Conservation (phyloP, 1,140 invertebrate genomes). For the Diachasma alloeum region DNA sequence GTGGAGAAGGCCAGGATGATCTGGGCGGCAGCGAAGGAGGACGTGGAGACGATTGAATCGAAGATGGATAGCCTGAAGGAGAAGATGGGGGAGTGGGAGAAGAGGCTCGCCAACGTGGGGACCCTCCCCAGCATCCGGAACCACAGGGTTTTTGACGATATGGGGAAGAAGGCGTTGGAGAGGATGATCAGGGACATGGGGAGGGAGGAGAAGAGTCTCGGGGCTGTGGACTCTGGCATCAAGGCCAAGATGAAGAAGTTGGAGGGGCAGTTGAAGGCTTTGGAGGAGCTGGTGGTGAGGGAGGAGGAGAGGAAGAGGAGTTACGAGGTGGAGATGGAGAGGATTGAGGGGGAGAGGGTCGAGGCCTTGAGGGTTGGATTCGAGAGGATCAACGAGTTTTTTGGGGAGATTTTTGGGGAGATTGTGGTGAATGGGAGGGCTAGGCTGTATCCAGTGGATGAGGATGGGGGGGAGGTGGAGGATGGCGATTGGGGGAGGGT, state of each 20-base stretch:
- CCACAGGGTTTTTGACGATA: background rate
- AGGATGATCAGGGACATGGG: background rate
- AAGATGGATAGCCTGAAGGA: background rate
- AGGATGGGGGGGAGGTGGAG: constrained; percentile 72
- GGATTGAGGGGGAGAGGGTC: constrained; percentile 95
- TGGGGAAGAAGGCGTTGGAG: background rate
- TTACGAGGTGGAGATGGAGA: constrained; percentile 75
- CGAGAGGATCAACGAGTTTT: constrained; percentile 87
- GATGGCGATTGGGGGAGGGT: constrained; percentile 80
- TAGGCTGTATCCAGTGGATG: constrained; percentile 79
- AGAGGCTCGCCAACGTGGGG: background rate
- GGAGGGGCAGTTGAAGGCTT: background rate
- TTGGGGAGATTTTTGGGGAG: constrained; percentile 92
- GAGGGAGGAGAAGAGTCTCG: background rate
- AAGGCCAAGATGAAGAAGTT: background rate
- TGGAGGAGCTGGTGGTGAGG: background rate
- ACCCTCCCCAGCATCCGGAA: background rate
- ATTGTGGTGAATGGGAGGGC: constrained; percentile 93
- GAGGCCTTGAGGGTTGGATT: constrained; percentile 89
- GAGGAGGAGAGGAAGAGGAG: background rate
- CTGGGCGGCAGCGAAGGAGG: background rate
- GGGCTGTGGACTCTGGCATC: background rate
- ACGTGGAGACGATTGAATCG: background rate
- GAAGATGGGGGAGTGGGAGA: background rate
- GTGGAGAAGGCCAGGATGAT: background rate